A percentile compares a stretch with the other conserved stretches of the same genome.
phyloP scores from a whole-genome alignment of 2,113 vertebrate species.

The Hyaena hyaena region DNA sequence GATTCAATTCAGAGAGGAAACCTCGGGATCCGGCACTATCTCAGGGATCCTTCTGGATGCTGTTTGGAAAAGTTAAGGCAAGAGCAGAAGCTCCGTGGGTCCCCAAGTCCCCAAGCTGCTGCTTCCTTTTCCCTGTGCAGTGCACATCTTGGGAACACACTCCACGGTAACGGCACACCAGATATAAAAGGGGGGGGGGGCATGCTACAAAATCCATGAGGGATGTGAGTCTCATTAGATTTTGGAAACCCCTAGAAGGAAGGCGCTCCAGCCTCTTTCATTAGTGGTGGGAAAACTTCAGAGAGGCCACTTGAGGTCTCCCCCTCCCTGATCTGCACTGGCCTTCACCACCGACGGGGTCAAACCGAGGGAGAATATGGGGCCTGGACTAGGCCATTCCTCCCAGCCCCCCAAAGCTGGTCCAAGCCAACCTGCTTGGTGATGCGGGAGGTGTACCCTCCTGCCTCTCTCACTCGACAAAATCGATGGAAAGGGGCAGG shows the following conservation, averaged over 20 bases:
- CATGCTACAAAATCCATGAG: neutral
- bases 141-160: neutral
- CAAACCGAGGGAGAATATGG: neutral
- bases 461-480: neutral
- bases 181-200: neutral
- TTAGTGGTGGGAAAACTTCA: neutral
- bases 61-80: neutral
- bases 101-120: neutral
- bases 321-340: neutral
- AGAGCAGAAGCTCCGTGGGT: neutral
- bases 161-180: neutral
- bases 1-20: conserved; percentile 30
- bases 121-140: neutral
- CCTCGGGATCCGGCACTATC: neutral
- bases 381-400: neutral
- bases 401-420: neutral
- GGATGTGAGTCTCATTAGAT: neutral
- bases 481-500: neutral
- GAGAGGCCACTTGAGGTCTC: neutral
- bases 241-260: neutral
- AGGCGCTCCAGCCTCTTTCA: conserved; percentile 11
- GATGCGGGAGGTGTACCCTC: neutral
- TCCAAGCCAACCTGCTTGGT: neutral
- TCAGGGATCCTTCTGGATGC: neutral
- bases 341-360: neutral